A percentile compares a stretch with the other conserved stretches of the same genome.
Conservation (phyloP, 2,888 invertebrate genomes). For the Caradrina clavipalpis region DNA sequence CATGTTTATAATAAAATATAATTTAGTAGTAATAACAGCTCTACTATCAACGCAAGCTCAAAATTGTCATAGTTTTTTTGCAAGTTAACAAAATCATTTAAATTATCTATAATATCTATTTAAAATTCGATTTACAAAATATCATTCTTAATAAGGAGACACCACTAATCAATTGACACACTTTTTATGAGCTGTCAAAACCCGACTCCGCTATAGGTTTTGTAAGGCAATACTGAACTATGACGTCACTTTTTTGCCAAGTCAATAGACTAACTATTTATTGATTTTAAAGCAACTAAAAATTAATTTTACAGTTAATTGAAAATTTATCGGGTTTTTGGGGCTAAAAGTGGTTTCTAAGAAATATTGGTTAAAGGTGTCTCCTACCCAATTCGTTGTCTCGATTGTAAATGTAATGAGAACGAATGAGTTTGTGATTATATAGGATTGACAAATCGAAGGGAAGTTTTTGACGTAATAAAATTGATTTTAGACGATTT, state of each 20-base stretch:
- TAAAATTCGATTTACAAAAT: slow-evolving; percentile 36
- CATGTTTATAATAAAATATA: slow-evolving; percentile 32
- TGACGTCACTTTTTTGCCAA: too few species aligned
- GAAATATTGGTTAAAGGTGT: too few species aligned
- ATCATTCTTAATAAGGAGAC: slow-evolving; percentile 22
- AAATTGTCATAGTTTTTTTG: slow-evolving; percentile 43
- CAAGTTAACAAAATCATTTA: slow-evolving; percentile 40
- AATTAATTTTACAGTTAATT: too few species aligned
- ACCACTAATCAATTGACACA: too few species aligned
- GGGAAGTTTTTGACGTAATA: slow-evolving; percentile 51
- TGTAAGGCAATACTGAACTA: too few species aligned
- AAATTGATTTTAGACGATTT: slow-evolving; percentile 50
- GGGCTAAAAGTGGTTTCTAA: too few species aligned
- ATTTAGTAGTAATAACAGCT: slow-evolving; percentile 42
- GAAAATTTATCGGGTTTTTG: too few species aligned
- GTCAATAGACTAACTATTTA: too few species aligned
- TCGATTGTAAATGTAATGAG: slow-evolving; percentile 28
- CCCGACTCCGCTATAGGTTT: too few species aligned
- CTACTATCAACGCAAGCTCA: slow-evolving; percentile 49
- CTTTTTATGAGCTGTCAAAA: too few species aligned
- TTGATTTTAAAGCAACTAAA: too few species aligned
- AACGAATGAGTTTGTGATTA: slow-evolving; percentile 40
- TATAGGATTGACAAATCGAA: slow-evolving; percentile 34
- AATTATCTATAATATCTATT: neutral
- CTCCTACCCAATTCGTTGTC: slow-evolving; percentile 32